Base-by-base conservation (phyloP, 1,140 invertebrate species). In the Drosophila kanapiae region DNA sequence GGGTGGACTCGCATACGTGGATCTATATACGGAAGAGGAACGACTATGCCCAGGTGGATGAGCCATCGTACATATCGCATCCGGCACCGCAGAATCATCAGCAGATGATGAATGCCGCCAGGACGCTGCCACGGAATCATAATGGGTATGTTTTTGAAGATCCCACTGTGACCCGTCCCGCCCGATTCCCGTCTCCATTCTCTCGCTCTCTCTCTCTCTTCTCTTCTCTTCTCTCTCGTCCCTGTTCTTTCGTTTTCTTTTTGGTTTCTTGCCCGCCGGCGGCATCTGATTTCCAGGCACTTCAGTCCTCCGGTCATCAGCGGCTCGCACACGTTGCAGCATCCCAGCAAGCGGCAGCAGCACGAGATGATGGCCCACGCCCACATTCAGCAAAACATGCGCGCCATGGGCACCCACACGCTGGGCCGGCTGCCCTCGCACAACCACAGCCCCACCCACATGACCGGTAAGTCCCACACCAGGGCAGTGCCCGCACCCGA, bases 1-100 rank as follows among this genome's bases (percentile, higher is more conserved):
- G 98, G 95, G 96, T 98, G 29, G 97, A 98, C 87, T 98, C 97
- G 18, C 97, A 98, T 87, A 98, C 97, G 1, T 99, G 98, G 98
- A 98, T 99, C 88, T 98, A 98, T 91, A 98, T 98, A 81, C 95
- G 97, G 91, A 98, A 97, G 93, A 63, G 87, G 6, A 92, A 92
- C 43, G 92, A 93, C 57, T 93, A 93, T 49, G 91, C 92, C 27
- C 90, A 93, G 72, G 92, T 93, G 33, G 92, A 93, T 49, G 92
- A 92, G 53, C 91, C 92, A 3, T 93, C 92, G 33, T 92, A 93
- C 42, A 92, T 93, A 14, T 93, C 92, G 7, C 91, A 93, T 79
- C 91, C 91, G 61, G 87, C 90, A 6, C 88, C 87, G 23, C 93
- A 93, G 70, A 93, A 93, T 57, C 92, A 93, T 77, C 91, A 93